Percentiles rank a stretch among this genome's conserved stretches.
Conservation (phyloP, 2,888 invertebrate genomes). For the Cabera pusaria region DNA sequence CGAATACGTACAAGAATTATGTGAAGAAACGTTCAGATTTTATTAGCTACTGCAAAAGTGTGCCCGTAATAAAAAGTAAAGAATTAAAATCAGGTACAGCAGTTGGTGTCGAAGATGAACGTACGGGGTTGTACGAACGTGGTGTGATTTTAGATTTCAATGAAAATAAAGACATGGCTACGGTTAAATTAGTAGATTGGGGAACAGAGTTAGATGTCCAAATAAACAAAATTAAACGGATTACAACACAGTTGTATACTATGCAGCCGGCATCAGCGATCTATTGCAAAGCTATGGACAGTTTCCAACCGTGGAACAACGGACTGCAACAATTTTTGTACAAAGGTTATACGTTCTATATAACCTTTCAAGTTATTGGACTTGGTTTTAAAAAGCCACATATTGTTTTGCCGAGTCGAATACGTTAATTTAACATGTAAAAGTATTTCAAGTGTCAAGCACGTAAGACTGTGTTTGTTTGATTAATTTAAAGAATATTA, state of each 20-base stretch:
- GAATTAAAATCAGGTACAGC: constrained; percentile 1
- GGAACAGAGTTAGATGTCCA: constrained; percentile 2
- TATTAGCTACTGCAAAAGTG: constrained; percentile 6
- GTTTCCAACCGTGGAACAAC: constrained; percentile 7
- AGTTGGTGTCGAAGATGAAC: constrained; percentile 2
- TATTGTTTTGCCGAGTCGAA: constrained; percentile 3
- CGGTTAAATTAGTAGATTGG: constrained; percentile 14
- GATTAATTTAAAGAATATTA: too few relatives aligned
- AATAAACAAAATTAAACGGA: constrained; percentile 1
- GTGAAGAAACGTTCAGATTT: constrained; percentile 5
- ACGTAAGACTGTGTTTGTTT: too few relatives aligned
- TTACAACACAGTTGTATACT: constrained; percentile 1
- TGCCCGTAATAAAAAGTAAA: background rate
- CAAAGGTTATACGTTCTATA: constrained; percentile 3
- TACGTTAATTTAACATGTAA: too few relatives aligned
- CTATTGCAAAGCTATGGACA: constrained; percentile 3
- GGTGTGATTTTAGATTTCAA: constrained; percentile 5
- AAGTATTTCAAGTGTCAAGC: too few relatives aligned
- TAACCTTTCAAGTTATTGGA: constrained; percentile 2
- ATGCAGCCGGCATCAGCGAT: constrained; percentile 3
- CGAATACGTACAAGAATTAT: constrained; percentile 3
- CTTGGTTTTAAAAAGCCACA: constrained; percentile 7
- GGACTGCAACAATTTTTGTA: constrained; percentile 5
- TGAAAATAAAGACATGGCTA: background rate
- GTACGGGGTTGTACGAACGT: background rate